phyloP scores from a whole-genome alignment of 1,140 invertebrate species.

The Chionoecetes opilio region DNA sequence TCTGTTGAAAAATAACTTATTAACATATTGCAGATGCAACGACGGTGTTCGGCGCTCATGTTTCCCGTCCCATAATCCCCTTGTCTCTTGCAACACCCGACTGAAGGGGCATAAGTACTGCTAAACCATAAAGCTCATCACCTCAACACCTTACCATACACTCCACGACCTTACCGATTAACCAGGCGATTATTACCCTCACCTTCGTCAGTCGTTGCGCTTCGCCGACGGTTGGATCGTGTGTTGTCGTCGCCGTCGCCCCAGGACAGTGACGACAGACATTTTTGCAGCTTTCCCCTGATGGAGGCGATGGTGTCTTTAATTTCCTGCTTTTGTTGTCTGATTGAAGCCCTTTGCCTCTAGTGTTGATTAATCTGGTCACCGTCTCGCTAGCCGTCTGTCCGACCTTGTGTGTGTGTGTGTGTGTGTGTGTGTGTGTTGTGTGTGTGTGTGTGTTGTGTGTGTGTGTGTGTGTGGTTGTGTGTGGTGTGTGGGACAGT shows the following conservation, averaged over 20 bases:
- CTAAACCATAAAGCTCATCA: neutral
- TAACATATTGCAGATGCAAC: slow-evolving; percentile 79
- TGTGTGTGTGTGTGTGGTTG: slow-evolving; percentile 24
- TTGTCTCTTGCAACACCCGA: slow-evolving; percentile 49
- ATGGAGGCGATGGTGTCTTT: slow-evolving; percentile 15
- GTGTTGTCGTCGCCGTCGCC: neutral
- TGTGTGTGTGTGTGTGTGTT: slow-evolving; percentile 27
- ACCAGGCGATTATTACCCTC: neutral
- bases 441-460: neutral
- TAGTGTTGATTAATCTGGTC: slow-evolving; percentile 20
- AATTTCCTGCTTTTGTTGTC: slow-evolving; percentile 54
- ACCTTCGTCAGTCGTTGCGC: neutral
- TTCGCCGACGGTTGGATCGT: neutral
- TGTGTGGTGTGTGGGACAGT: neutral
- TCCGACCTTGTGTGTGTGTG: neutral
- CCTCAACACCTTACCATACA: neutral
- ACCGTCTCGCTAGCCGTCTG: neutral
- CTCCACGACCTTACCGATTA: neutral
- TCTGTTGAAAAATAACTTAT: slow-evolving; percentile 75
- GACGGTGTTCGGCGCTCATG: slow-evolving; percentile 62
- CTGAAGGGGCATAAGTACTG: slow-evolving; percentile 14
- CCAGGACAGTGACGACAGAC: neutral
- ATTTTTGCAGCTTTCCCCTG: slow-evolving; percentile 11
- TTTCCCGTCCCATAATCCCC: slow-evolving; percentile 56
- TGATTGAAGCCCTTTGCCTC: neutral